Evolutionary conservation across 2,797 vertebrate genomes (phyloP).

Genomic region (Tinamus major): DNA sequence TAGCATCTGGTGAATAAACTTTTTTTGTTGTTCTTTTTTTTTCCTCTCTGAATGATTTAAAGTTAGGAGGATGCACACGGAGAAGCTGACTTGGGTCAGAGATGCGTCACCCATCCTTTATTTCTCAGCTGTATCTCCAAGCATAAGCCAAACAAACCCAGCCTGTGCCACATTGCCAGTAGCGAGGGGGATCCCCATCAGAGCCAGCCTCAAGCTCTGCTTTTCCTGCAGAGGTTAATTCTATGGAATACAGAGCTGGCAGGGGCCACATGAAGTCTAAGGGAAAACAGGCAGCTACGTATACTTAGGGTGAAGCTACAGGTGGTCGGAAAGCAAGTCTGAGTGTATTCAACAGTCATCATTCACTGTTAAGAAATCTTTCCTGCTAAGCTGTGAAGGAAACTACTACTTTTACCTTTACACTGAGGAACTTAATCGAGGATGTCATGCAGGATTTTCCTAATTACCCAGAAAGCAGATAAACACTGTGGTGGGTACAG

Average conservation of each 20-base stretch:
- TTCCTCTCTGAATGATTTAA: slow-evolving; percentile 11
- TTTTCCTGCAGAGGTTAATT: background rate
- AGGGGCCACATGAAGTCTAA: background rate
- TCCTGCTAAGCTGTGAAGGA: background rate
- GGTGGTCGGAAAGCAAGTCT: background rate
- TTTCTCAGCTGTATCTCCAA: slow-evolving; percentile 10
- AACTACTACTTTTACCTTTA: background rate
- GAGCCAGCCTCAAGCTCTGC: background rate
- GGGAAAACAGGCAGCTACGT: background rate
- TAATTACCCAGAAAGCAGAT: background rate
- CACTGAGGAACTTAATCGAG: background rate
- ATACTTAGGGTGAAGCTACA: background rate
- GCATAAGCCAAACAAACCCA: background rate
- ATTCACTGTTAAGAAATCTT: background rate
- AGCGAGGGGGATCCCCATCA: background rate
- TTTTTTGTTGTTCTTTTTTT: slow-evolving; percentile 19
- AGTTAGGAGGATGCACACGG: background rate
- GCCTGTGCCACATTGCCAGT: background rate
- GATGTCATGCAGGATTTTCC: background rate
- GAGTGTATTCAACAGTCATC: background rate
- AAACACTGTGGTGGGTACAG: background rate
- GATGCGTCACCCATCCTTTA: slow-evolving; percentile 4
- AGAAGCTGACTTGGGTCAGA: slow-evolving; percentile 1
- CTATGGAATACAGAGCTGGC: background rate
- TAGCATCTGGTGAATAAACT: background rate